A percentile compares a stretch with the other conserved stretches of the same genome.
These are phyloP conservation scores for Tiaroga cobitis DNA, from an alignment of 2,797 vertebrate genomes.

Conservation along the genomic window DNA sequence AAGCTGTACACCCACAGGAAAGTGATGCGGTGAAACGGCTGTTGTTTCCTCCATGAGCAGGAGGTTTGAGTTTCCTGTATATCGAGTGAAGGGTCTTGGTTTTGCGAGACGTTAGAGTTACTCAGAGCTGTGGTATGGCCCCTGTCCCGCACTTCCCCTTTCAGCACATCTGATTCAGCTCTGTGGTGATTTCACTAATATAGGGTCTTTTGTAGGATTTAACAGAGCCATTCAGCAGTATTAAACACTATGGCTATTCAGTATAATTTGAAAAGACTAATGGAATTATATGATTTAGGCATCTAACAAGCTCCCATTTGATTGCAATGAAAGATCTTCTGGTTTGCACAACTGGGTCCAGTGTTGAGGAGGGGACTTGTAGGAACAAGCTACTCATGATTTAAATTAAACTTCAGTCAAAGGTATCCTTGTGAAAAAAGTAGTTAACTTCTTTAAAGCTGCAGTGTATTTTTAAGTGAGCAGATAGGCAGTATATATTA, in stretches of 20 bases:
- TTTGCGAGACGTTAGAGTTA: slow-evolving; percentile 9
- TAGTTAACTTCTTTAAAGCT: not conserved
- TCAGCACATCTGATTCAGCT: not conserved
- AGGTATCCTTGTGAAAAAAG: not conserved
- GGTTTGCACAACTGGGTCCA: not conserved
- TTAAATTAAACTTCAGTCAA: not conserved
- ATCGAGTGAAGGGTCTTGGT: slow-evolving; percentile 10
- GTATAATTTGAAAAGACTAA: not conserved
- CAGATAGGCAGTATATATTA: not conserved
- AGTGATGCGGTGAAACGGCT: slow-evolving; percentile 12
- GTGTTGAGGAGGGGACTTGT: not conserved
- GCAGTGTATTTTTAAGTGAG: not conserved
- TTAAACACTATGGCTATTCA: not conserved
- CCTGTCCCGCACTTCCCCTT: not conserved
- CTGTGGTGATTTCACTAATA: slow-evolving; percentile 2
- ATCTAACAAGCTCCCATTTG: not conserved
- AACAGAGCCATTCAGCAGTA: not conserved
- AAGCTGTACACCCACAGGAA: slow-evolving; percentile 14
- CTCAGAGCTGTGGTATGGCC: not conserved
- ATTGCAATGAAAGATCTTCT: not conserved
- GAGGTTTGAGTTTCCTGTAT: slow-evolving; percentile 25
- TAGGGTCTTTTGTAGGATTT: not conserved
- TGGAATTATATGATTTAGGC: slow-evolving; percentile 1
- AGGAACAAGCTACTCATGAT: not conserved
- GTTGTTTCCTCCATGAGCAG: slow-evolving; percentile 32